These are phyloP conservation scores for Lethocerus indicus DNA, from an alignment of 1,140 invertebrate genomes.

Conservation along the genomic window DNA sequence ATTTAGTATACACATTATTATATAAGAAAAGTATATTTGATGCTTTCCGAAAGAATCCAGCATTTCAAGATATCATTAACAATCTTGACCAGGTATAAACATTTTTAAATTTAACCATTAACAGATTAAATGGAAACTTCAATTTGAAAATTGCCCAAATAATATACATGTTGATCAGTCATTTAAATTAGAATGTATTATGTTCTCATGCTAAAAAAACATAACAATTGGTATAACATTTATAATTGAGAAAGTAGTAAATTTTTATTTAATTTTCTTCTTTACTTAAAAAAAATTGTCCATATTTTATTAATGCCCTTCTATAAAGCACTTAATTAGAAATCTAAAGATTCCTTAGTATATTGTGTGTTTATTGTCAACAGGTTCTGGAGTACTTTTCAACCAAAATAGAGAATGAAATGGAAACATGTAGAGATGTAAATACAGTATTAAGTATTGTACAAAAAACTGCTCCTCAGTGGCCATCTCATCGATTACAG, in stretches of 20 bases:
- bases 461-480: constrained; percentile 68
- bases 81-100: constrained; percentile 79
- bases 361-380: constrained; percentile 12
- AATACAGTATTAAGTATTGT: constrained; percentile 72
- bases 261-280: neutral
- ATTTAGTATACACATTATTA: constrained; percentile 88
- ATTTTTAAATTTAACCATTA: neutral
- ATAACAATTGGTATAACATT: neutral
- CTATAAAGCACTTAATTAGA: no score
- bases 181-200: neutral
- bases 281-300: neutral
- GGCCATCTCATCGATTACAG: constrained; percentile 79
- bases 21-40: constrained; percentile 88
- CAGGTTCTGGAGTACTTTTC: constrained; percentile 81
- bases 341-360: no score
- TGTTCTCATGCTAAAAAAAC: neutral
- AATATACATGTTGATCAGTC: neutral
- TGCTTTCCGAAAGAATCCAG: constrained; percentile 66
- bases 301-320: neutral
- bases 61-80: constrained; percentile 89
- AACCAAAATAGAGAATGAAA: constrained; percentile 48
- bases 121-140: neutral
- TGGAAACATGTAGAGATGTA: constrained; percentile 54
- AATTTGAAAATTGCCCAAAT: neutral
- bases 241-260: neutral